Conservation (phyloP, 2,888 invertebrate genomes). For the Argyresthia goedartella region DNA sequence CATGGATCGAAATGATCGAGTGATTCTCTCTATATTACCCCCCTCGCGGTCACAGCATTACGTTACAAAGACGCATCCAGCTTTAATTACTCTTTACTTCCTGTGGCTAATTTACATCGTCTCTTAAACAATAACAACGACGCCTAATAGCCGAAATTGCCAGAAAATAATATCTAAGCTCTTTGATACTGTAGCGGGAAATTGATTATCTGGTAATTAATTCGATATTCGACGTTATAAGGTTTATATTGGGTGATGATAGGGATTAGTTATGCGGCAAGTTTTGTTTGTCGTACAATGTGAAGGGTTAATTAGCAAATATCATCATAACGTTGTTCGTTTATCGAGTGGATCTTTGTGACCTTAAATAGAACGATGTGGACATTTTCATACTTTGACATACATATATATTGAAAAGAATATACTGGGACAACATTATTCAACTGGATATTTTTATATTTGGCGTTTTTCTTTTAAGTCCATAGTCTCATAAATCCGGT, state of each 20-base stretch:
- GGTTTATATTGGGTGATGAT: neutral
- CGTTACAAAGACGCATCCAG: neutral
- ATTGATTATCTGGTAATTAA: constrained; percentile 34
- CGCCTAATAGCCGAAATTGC: constrained; percentile 44
- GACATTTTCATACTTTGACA: too few species aligned
- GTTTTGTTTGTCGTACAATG: neutral
- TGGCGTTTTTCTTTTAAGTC: too few species aligned
- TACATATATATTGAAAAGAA: too few species aligned
- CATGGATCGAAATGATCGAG: too few species aligned
- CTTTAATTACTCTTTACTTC: constrained; percentile 1
- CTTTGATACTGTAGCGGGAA: constrained; percentile 23
- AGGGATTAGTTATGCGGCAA: neutral
- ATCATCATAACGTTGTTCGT: neutral
- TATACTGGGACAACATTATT: too few species aligned
- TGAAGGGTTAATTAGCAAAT: neutral
- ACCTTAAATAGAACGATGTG: too few species aligned
- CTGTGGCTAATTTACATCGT: constrained; percentile 41
- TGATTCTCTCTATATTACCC: too few species aligned
- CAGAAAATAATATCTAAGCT: constrained; percentile 34
- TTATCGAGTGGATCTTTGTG: too few species aligned
- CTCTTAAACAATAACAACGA: constrained; percentile 43
- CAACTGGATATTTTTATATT: too few species aligned
- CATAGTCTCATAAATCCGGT: too few species aligned
- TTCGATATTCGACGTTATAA: constrained; percentile 11
- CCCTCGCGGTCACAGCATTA: too few species aligned